Base-by-base conservation (phyloP, 2,797 vertebrate genomes). In the Percopsis omiscomaycus region DNA sequence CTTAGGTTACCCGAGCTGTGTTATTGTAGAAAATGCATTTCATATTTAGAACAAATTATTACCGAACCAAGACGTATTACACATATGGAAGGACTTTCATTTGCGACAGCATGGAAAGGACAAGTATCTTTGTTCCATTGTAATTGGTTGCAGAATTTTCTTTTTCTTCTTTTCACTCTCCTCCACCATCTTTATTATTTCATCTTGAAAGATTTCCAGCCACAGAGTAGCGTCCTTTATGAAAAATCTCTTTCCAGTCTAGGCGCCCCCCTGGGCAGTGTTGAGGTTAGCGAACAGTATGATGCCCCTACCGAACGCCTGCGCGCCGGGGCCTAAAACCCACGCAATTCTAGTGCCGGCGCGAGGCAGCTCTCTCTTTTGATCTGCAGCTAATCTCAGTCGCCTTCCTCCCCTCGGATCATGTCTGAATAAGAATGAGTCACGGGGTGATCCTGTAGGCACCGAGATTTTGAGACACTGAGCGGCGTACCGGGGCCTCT, bases 321-420 rank as follows among this genome's bases (percentile, higher is more conserved):
- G 75, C 77, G 77, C 49, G 78, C 81, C 53, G 73, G 84, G 79
- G 86, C 83, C 84, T 86, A 88, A 86, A 88, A 89, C 84, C 89
- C 87, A 91, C 89, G 89, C 91, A 91, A 93, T 88, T 90, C 71
- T 68, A 89, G 87, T 73, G 78, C 86, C 86, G 86, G 84, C 85
- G 78, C 84, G 84, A 88, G 88, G 88, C 88, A 80, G 79, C 75
- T 83, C 45, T 83, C 45, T 61, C 85, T 86, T 92, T 92, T 92
- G 90, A 92, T 92, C 90, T 93, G 83, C 70, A 72, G 88, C 89
- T 93, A 91, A 92, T 93, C 91, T 92, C 86, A 86, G 89, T 90
- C 89, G 88, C 89, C 89, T 92, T 88, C 87, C 85, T 92, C 90
- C 90, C 88, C 88, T 91, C 88, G 91, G 90, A 92, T 92, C 88